Base-by-base conservation (phyloP, 2,888 invertebrate genomes). In the Lottia gigantea region DNA sequence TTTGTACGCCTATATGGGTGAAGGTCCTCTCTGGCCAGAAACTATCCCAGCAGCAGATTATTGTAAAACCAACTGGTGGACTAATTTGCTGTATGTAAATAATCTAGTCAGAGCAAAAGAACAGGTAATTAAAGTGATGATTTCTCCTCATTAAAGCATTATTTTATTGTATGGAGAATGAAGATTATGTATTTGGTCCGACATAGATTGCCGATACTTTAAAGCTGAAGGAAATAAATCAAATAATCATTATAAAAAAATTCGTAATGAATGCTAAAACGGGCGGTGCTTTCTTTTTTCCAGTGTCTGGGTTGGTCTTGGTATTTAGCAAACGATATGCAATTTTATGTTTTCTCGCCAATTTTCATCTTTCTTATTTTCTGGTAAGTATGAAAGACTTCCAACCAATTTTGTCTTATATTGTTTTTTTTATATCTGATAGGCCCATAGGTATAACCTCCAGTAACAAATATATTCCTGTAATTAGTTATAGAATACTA, bases 291-390 rank as follows among this genome's bases (percentile, higher is more conserved):
- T 40, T 40, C 11, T 40, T 6, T 46, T 62, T 78, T 77, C 55
- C 78, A 85, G 85, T 85, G 85, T 71, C 82, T 85, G 83, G 82
- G 79, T 0, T 84, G 84, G 83, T 75, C 85, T 2, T 85, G 85
- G 85, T 85, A 82, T 64, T 72, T 85, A 15, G 79, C 85, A 2
- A 82, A 83, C 55, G 85, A 85, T 63, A 85, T 84, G 85, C 85
- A 85, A 76, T 82, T 83, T 47, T 83, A 82, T 67, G 74, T 80
- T 14, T 73, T 84, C 7, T 80, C 83, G 0, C 80, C 83, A 0
- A 68, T 85, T 46, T 78, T 85, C 64, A 75, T 85, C 8, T 49
- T 78, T 19, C 66, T 74, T 14, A 71, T 83, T 64, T 77, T 80
- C 62, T 74, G 72, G 84, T 85, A 74, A 79, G 83, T 82, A 67